Evolutionary conservation across 2,113 vertebrate species (phyloP).

Genomic region (Bubo scandiacus): DNA sequence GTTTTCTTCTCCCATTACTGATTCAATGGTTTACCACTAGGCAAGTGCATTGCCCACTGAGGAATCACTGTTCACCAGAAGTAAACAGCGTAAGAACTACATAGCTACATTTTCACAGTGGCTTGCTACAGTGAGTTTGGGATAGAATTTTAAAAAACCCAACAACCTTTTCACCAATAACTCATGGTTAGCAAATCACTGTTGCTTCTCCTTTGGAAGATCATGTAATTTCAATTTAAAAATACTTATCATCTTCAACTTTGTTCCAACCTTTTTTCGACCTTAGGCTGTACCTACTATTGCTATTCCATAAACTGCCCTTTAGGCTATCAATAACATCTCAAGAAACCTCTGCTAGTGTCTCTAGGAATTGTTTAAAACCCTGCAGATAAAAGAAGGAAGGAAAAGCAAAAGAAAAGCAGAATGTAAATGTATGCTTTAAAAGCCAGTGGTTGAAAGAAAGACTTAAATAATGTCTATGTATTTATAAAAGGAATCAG

Average conservation of each 20-base stretch:
- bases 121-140: not conserved
- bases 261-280: not conserved
- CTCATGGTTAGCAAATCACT: not conserved
- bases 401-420: not conserved
- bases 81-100: not conserved
- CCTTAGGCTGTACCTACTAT: not conserved
- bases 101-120: not conserved
- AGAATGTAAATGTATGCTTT: not conserved
- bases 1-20: not conserved
- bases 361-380: conserved; percentile 35
- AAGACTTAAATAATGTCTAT: conserved; percentile 13
- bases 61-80: not conserved
- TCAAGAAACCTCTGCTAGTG: not conserved
- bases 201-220: not conserved
- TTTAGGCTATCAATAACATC: not conserved
- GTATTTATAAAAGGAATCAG: conserved; percentile 42
- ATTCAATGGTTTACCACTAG: not conserved
- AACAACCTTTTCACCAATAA: not conserved
- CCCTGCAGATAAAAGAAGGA: not conserved
- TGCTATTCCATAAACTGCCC: not conserved
- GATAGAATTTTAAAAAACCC: not conserved
- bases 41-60: accelerated
- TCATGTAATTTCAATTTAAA: not conserved
- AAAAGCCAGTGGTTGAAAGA: conserved; percentile 12
- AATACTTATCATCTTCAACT: not conserved